A percentile compares a stretch with the other conserved stretches of the same genome.
Conservation (phyloP, 2,888 invertebrate species). For the Heliconius ethilla region DNA sequence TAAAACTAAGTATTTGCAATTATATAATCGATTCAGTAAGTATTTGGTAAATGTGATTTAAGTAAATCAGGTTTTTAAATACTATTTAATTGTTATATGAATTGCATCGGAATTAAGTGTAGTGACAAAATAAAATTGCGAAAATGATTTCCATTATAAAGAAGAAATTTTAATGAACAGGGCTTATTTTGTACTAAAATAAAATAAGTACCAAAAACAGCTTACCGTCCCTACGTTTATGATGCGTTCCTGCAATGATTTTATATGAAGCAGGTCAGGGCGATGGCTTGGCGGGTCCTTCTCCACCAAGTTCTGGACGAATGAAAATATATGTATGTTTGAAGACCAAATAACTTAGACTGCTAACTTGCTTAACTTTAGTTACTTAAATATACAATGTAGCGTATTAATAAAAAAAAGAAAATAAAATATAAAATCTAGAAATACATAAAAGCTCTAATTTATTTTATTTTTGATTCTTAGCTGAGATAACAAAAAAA, state of each 20-base stretch:
- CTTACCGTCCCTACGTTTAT: slow-evolving; percentile 68
- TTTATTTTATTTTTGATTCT: no score
- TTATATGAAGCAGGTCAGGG: slow-evolving; percentile 63
- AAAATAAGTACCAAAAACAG: not conserved
- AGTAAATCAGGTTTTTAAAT: not conserved
- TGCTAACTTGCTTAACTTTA: not conserved
- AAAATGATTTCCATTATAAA: not conserved
- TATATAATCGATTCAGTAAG: not conserved
- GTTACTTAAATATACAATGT: not conserved
- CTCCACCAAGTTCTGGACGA: slow-evolving; percentile 61
- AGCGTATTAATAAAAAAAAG: no score
- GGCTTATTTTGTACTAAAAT: not conserved
- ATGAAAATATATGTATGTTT: not conserved
- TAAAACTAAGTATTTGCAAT: not conserved
- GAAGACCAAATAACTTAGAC: not conserved
- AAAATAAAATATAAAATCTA: no score
- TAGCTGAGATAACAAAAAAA: no score
- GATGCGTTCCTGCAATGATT: slow-evolving; percentile 56
- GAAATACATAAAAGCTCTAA: no score
- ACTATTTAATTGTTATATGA: not conserved
- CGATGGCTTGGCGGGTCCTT: slow-evolving; percentile 66
- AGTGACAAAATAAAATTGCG: not conserved
- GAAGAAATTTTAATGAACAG: not conserved
- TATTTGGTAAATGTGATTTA: not conserved
- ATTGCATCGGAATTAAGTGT: not conserved